These are phyloP conservation scores for Gymnarchus niloticus DNA, from an alignment of 2,113 vertebrate species.

Conservation along the genomic window DNA sequence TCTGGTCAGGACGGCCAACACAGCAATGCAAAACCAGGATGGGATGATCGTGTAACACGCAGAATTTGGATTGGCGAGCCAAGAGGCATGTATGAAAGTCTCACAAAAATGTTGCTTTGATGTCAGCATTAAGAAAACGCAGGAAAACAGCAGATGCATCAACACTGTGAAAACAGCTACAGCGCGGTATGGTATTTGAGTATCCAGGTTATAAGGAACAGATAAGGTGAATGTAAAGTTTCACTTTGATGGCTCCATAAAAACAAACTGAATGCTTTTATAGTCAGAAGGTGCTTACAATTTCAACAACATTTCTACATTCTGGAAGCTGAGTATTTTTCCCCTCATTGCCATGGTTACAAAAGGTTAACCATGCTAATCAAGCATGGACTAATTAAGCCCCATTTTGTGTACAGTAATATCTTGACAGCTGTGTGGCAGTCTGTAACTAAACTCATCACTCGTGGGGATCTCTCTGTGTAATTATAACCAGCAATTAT, in stretches of 20 bases:
- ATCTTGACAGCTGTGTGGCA: conserved; percentile 39
- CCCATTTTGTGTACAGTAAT: conserved; percentile 53
- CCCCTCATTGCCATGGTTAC: conserved; percentile 50
- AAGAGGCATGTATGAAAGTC: background rate
- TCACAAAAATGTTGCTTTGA: background rate
- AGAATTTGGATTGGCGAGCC: background rate
- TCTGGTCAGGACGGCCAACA: background rate
- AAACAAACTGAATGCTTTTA: background rate
- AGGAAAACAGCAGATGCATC: background rate
- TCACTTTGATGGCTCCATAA: background rate
- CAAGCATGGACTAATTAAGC: conserved; percentile 52
- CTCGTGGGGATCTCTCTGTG: conserved; percentile 26
- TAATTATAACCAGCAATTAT: conserved; percentile 42
- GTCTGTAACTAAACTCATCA: conserved; percentile 40
- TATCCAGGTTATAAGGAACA: background rate
- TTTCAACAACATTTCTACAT: background rate
- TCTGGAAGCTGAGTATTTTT: background rate
- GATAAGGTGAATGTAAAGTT: background rate
- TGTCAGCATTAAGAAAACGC: background rate
- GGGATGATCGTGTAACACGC: background rate
- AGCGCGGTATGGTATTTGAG: background rate
- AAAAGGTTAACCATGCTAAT: conserved; percentile 43
- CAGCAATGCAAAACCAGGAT: background rate
- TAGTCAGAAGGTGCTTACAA: background rate
- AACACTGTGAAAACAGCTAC: background rate